These are phyloP conservation scores for Knipowitschia caucasica DNA, from an alignment of 2,797 vertebrate genomes.

Conservation along the genomic window DNA sequence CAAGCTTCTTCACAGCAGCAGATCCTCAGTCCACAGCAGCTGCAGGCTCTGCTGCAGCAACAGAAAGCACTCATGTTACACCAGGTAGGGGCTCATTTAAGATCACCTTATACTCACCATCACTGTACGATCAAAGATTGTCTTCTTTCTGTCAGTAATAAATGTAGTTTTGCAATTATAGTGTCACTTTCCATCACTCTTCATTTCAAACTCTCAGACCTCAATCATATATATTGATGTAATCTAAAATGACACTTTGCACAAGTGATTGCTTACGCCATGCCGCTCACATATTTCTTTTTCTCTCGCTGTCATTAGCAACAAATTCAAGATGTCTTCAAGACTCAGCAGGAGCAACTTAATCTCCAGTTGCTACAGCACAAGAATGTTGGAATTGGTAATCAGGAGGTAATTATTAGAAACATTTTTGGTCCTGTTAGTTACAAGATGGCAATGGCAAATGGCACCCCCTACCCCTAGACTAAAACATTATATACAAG, in stretches of 20 bases:
- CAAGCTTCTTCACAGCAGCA: slow-evolving; percentile 94
- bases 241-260: not conserved
- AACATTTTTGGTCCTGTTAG: not conserved
- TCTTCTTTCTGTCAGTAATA: no score
- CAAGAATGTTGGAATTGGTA: slow-evolving; percentile 94
- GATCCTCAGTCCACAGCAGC: slow-evolving; percentile 94
- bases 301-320: slow-evolving; percentile 77
- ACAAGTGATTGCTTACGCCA: not conserved
- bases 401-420: slow-evolving; percentile 86
- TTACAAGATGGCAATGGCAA: no score
- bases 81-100: slow-evolving; percentile 79
- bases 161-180: no score
- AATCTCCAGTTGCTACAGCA: slow-evolving; percentile 97
- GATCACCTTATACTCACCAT: not conserved
- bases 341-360: slow-evolving; percentile 98
- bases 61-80: slow-evolving; percentile 99
- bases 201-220: no score
- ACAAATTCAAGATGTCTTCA: slow-evolving; percentile 99
- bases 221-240: no score
- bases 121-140: no score
- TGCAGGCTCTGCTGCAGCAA: slow-evolving; percentile 95
- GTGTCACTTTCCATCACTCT: no score
- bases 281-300: not conserved
- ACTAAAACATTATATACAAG: no score
- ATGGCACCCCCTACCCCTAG: no score